phyloP scores from a whole-genome alignment of 1,140 invertebrate genomes.

The Mizuhopecten yessoensis region DNA sequence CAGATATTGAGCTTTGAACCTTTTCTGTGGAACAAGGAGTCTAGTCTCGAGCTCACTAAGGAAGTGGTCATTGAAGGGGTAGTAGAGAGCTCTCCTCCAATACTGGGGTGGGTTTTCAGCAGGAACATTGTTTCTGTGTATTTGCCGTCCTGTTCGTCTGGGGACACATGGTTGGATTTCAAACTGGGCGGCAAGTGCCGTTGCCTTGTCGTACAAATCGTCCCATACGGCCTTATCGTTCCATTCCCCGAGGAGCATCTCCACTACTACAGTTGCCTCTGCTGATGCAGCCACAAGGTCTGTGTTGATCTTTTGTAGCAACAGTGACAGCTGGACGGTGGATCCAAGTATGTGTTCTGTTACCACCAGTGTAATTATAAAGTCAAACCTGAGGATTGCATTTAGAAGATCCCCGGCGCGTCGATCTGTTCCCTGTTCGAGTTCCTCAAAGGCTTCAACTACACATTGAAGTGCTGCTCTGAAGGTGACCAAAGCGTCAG shows the following conservation, averaged over 20 bases:
- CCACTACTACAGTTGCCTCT: conserved; percentile 47
- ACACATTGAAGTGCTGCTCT: conserved; percentile 37
- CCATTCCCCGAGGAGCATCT: neutral
- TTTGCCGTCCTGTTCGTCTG: conserved; percentile 28
- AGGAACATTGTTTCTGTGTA: neutral
- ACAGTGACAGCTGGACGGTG: conserved; percentile 18
- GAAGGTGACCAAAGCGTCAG: conserved; percentile 53
- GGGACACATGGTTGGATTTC: neutral
- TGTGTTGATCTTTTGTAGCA: conserved; percentile 36
- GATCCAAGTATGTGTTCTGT: conserved; percentile 42
- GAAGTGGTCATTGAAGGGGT: conserved; percentile 43
- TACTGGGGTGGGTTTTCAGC: neutral
- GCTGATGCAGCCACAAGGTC: conserved; percentile 48
- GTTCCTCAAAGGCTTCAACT: conserved; percentile 26
- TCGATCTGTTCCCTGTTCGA: conserved; percentile 44
- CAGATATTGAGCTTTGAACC: conserved; percentile 50
- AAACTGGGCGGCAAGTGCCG: conserved; percentile 3
- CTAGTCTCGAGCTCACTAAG: conserved; percentile 36
- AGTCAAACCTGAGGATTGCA: conserved; percentile 50
- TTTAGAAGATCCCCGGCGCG: conserved; percentile 10
- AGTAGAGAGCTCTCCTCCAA: conserved; percentile 42
- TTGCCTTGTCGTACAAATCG: conserved; percentile 46
- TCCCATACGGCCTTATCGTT: conserved; percentile 47
- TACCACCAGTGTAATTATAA: conserved; percentile 54
- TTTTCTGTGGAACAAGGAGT: neutral